Evolutionary conservation across 2,113 vertebrate genomes (phyloP).

Genomic region (Cinclus mexicanus): DNA sequence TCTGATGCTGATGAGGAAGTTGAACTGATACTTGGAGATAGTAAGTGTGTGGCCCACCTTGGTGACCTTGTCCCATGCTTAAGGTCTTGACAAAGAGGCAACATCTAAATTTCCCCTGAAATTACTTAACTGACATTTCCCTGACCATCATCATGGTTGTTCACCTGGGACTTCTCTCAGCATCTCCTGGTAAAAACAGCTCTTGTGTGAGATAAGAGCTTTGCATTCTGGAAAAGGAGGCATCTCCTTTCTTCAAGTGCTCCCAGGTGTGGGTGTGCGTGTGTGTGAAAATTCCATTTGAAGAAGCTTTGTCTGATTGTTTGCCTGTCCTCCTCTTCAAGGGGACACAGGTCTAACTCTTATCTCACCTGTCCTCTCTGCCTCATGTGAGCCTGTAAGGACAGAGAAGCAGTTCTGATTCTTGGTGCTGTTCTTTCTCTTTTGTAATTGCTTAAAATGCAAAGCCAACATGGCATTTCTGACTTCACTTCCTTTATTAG

Average conservation of each 20-base stretch:
- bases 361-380: not conserved
- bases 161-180: not conserved
- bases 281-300: not conserved
- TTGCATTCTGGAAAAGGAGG: not conserved
- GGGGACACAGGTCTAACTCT: not conserved
- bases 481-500: not conserved
- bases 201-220: not conserved
- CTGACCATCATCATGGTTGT: not conserved
- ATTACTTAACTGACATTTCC: not conserved
- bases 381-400: not conserved
- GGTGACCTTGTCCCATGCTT: not conserved
- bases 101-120: not conserved
- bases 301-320: not conserved
- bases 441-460: not conserved
- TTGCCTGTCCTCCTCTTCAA: not conserved
- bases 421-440: not conserved
- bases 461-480: not conserved
- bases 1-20: conserved; percentile 89
- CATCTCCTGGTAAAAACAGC: not conserved
- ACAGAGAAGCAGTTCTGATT: not conserved
- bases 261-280: not conserved
- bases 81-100: not conserved
- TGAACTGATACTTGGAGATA: conserved; percentile 91
- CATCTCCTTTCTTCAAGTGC: not conserved
- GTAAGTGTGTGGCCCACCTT: conserved; percentile 77